phyloP scores from a whole-genome alignment of 2,888 invertebrate species.

The Peribatodes rhomboidaria region DNA sequence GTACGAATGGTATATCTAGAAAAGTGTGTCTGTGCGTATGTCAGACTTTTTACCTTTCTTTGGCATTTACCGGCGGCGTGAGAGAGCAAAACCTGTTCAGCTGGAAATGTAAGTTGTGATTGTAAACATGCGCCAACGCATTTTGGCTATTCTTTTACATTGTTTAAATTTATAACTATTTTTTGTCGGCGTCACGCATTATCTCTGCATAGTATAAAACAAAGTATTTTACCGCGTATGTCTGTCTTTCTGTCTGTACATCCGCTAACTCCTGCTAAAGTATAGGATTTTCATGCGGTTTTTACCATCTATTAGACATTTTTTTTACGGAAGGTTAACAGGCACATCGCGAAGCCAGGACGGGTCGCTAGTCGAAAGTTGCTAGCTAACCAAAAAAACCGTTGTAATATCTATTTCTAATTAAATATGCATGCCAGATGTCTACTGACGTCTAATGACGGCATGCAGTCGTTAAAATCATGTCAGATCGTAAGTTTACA shows the following conservation, averaged over 20 bases:
- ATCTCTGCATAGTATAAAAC: no score
- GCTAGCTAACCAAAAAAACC: conserved; percentile 1
- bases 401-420: background rate
- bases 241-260: no score
- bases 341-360: no score
- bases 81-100: conserved; percentile 30
- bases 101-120: conserved; percentile 6
- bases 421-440: conserved; percentile 22
- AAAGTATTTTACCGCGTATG: no score
- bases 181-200: background rate
- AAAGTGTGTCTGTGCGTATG: conserved; percentile 24
- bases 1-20: conserved; percentile 14
- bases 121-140: conserved; percentile 29
- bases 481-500: conserved; percentile 1
- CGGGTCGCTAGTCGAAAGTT: no score
- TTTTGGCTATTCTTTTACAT: background rate
- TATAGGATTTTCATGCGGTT: no score
- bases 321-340: no score
- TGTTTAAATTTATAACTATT: background rate
- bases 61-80: conserved; percentile 27
- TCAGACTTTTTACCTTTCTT: conserved; percentile 40
- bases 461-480: conserved; percentile 3
- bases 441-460: conserved; percentile 20
- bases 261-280: no score
- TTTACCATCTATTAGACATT: no score